Evolutionary conservation across 1,140 invertebrate genomes (phyloP).

Genomic region (Leptestheria dahalacensis): DNA sequence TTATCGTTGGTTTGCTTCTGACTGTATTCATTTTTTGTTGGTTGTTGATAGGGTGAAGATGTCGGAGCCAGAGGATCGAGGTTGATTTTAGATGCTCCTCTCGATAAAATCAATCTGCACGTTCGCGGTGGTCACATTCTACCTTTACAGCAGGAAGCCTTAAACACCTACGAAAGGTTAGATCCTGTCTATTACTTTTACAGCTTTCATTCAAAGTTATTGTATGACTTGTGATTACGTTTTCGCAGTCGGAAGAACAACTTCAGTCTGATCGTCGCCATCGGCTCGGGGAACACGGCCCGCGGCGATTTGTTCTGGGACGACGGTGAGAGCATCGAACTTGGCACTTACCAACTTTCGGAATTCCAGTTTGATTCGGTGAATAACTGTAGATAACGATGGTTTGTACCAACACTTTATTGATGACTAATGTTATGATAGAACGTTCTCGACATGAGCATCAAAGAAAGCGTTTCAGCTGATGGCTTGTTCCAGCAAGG

Average conservation of each 20-base stretch:
- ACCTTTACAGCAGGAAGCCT: slow-evolving; percentile 26
- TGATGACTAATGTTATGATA: background rate
- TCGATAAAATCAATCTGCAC: slow-evolving; percentile 25
- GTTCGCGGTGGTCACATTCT: slow-evolving; percentile 29
- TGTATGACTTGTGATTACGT: background rate
- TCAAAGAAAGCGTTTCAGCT: background rate
- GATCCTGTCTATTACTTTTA: background rate
- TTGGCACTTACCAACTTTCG: background rate
- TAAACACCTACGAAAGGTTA: slow-evolving; percentile 23
- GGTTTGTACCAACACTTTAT: background rate
- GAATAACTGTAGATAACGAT: background rate
- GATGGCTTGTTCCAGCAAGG: background rate
- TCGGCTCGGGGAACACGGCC: background rate
- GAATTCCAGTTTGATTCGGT: background rate
- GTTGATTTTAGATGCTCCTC: background rate
- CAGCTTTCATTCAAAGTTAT: background rate
- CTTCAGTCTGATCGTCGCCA: slow-evolving; percentile 9
- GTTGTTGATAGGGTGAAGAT: background rate
- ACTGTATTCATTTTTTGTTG: background rate
- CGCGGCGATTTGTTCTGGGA: slow-evolving; percentile 12
- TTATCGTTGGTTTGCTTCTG: too few species aligned
- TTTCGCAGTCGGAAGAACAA: slow-evolving; percentile 3
- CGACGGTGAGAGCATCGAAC: slow-evolving; percentile 6
- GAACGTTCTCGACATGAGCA: background rate
- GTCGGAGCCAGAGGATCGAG: background rate